A percentile compares a stretch with the other conserved stretches of the same genome.
phyloP scores from a whole-genome alignment of 2,797 vertebrate genomes.

The Falco naumanni region DNA sequence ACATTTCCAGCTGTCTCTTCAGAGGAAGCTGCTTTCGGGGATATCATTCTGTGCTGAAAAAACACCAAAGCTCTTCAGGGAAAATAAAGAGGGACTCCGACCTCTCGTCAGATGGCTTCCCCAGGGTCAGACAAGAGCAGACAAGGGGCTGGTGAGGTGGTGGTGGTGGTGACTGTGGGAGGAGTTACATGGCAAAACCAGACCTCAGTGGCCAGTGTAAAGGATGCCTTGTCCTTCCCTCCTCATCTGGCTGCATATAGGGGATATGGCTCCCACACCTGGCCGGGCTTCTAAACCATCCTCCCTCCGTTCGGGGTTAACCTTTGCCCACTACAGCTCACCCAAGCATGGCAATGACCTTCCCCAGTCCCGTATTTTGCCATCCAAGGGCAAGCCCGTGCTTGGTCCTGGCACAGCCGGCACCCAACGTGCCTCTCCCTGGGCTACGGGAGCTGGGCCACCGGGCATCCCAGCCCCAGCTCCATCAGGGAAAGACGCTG shows the following conservation, averaged over 20 bases:
- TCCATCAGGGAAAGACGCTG: rapidly evolving
- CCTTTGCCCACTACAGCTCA: neutral
- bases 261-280: neutral
- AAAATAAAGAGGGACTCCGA: neutral
- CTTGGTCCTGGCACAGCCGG: neutral
- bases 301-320: neutral
- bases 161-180: neutral
- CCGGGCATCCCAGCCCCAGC: neutral
- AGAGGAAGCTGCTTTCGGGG: neutral
- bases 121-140: neutral
- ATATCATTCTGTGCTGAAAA: neutral
- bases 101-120: neutral
- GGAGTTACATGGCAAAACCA: neutral
- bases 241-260: neutral
- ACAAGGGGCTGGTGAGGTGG: neutral
- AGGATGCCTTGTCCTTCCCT: neutral
- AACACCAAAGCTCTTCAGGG: neutral
- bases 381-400: rapidly evolving
- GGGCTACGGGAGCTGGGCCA: rapidly evolving
- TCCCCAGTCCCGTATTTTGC: neutral
- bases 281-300: neutral
- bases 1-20: neutral
- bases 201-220: neutral
- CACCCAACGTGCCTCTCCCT: rapidly evolving
- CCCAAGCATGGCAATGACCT: rapidly evolving